These are phyloP conservation scores for Colinus virginianus DNA, from an alignment of 2,113 vertebrate genomes.

Conservation along the genomic window DNA sequence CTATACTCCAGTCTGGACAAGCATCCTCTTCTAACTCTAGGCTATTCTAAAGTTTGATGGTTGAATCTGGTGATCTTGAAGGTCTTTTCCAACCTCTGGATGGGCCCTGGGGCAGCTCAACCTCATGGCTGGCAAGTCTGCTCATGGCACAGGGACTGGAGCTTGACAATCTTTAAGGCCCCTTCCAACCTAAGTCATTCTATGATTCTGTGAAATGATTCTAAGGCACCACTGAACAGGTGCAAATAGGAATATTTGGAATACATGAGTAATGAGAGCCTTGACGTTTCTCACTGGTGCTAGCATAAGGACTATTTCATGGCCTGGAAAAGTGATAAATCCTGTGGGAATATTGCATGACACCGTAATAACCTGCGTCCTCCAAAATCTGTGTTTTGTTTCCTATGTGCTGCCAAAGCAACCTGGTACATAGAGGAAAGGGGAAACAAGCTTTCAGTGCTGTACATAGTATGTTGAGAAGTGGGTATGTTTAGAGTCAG, in stretches of 20 bases:
- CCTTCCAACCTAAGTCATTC: not conserved
- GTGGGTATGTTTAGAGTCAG: not conserved
- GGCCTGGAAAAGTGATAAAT: not conserved
- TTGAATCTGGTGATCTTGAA: not conserved
- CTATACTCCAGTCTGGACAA: not conserved
- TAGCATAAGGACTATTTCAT: not conserved
- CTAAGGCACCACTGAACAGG: not conserved
- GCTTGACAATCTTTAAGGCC: not conserved
- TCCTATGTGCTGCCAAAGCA: not conserved
- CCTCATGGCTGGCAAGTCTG: no score
- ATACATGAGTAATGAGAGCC: not conserved
- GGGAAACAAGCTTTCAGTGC: not conserved
- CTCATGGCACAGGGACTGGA: no score
- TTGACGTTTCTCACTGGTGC: not conserved
- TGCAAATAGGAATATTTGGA: not conserved
- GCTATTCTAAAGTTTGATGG: not conserved
- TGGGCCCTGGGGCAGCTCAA: no score
- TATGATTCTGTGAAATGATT: not conserved
- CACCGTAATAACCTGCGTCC: not conserved
- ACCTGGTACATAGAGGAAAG: not conserved
- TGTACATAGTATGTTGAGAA: not conserved
- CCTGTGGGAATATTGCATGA: not conserved
- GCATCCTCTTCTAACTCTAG: not conserved
- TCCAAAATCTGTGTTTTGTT: not conserved
- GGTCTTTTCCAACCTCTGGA: not conserved